Conservation (phyloP, 2,113 vertebrate genomes). For the Electrona antarctica region DNA sequence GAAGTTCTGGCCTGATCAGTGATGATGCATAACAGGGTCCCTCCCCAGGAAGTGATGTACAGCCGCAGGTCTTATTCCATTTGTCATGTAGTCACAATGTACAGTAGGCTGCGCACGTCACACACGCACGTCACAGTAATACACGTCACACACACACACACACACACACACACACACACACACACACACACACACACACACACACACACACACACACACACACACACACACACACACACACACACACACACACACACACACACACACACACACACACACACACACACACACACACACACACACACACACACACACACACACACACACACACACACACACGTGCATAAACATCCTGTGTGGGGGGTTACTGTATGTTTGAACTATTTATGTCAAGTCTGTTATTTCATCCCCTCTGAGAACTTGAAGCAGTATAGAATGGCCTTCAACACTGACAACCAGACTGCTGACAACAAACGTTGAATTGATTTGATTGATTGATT, state of each 20-base stretch:
- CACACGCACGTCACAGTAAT: neutral
- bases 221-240: neutral
- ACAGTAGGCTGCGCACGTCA: neutral
- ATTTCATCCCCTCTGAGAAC: constrained; percentile 35
- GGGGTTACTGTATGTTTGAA: constrained; percentile 40
- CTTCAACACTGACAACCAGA: constrained; percentile 16
- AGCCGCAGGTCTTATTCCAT: no score
- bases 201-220: constrained; percentile 6
- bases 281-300: neutral
- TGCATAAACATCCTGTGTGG: constrained; percentile 70
- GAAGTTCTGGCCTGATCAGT: neutral
- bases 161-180: neutral
- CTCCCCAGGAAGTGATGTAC: neutral
- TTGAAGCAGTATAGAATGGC: neutral
- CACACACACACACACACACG: constrained; percentile 5
- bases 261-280: neutral
- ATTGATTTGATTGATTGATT: no score
- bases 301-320: no score
- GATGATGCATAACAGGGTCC: neutral
- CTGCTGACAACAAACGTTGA: no score
- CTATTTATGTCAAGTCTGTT: constrained; percentile 50
- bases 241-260: constrained; percentile 12
- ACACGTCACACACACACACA: neutral
- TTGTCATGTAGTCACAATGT: neutral
- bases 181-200: constrained; percentile 11